Conservation (phyloP, 64 coral and sea anemone species). For the Montipora efflorescens region DNA sequence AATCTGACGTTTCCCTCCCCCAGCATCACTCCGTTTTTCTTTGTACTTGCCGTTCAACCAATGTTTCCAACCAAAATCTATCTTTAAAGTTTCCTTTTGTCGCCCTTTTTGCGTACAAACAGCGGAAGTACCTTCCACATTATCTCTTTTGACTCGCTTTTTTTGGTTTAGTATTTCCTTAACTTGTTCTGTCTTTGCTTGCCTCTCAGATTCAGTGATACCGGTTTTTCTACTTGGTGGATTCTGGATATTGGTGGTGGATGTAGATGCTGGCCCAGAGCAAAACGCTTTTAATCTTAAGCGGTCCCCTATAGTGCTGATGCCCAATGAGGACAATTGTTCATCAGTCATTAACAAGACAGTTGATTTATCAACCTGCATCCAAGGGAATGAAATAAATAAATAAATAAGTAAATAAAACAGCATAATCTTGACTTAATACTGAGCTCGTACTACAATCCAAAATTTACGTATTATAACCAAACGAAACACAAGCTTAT, state of each 20-base stretch:
- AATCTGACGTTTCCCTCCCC: too few relatives aligned
- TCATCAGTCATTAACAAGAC: background rate
- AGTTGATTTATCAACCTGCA: constrained; percentile 1
- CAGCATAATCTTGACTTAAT: too few relatives aligned
- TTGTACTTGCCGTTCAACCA: too few relatives aligned
- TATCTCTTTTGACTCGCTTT: background rate
- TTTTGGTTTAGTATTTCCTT: background rate
- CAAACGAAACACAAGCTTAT: too few relatives aligned
- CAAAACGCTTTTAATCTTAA: background rate
- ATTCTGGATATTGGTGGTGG: background rate
- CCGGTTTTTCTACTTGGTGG: background rate
- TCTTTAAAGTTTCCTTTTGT: too few relatives aligned
- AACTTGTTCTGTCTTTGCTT: background rate
- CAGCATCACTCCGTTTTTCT: too few relatives aligned
- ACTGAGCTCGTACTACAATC: too few relatives aligned
- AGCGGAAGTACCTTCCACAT: too few relatives aligned
- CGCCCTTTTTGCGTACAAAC: too few relatives aligned
- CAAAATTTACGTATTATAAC: too few relatives aligned
- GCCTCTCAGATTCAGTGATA: background rate
- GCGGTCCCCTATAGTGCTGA: background rate
- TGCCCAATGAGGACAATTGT: background rate
- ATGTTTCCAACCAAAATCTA: too few relatives aligned
- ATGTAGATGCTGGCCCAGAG: background rate
- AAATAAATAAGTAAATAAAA: too few relatives aligned
- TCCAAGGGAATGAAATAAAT: background rate